Evolutionary conservation across 2,797 vertebrate genomes (phyloP), one percentile per base, ranked within the genome.

Genomic region (Dipus sagitta): DNA sequence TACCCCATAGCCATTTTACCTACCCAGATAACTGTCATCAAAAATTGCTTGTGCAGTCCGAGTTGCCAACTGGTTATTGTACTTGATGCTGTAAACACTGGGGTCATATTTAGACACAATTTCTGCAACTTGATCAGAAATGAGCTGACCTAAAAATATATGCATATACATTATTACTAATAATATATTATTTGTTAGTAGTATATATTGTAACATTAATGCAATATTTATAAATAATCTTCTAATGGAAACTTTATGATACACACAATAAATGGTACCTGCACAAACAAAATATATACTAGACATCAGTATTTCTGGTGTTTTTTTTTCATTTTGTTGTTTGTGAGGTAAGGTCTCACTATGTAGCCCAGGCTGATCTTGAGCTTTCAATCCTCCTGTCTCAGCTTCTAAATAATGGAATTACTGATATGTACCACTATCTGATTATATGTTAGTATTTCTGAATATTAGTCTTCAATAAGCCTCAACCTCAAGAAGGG

Each of bases 1-100:
- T n/a, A 81, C 0, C 23, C 3, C 4, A 17, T 20, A 77, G 34
- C 2, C 28, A 26, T 92, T 88, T 32, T 54, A 97, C 97, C 13
- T 98, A 99, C 99, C 99, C 47, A 99, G 97, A 96, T 99, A 99
- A 97, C 99, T 99, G 98, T 99, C 99, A 86, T 99, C 99, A 58
- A 99, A 99, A 94, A 98, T 97, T 42, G 99, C 99, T 5, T 98
- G 98, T 52, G 99, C 99, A 1, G 99, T 96, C 65, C 98, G 99
- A 58, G 99, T 99, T 86, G 99, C 95, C 68, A 99, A 86, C 32
- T 99, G 99, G 92, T 98, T 98, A 1, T 92, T 95, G 24, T 99
- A 99, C 3, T 96, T 97, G 0, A 97, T 99, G 70, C 98, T 98
- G 80, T 98, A 97, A 93, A 96, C 98, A 0, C 95, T 86, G 4